phyloP scores from a whole-genome alignment of 2,888 invertebrate species.

The Antheraea yamamai region DNA sequence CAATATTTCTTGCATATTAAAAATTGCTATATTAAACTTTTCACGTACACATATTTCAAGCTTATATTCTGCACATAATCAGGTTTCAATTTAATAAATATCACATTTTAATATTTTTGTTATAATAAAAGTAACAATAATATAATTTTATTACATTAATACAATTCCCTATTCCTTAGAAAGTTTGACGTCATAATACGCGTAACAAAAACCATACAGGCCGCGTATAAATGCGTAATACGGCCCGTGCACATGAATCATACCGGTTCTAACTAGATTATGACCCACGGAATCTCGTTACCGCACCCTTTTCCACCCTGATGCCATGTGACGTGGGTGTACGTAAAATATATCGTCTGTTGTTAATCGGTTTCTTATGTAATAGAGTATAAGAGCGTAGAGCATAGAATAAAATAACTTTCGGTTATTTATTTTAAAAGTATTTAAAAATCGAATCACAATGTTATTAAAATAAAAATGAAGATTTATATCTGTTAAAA shows the following conservation, averaged over 20 bases:
- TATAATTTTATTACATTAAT: neutral
- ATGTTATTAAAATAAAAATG: too few species aligned
- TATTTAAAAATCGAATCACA: too few species aligned
- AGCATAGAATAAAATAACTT: neutral
- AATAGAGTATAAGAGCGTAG: constrained; percentile 23
- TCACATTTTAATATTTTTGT: neutral
- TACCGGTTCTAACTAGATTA: constrained; percentile 71
- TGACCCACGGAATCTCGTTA: constrained; percentile 69
- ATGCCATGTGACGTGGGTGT: constrained; percentile 56
- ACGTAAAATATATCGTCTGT: constrained; percentile 40
- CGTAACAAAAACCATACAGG: constrained; percentile 29
- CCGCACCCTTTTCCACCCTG: constrained; percentile 69
- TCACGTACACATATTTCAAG: too few species aligned
- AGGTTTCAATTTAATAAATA: too few species aligned
- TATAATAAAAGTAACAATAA: neutral
- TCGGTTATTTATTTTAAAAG: neutral
- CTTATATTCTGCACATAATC: too few species aligned
- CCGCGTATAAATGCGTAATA: constrained; percentile 18
- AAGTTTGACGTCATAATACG: constrained; percentile 20
- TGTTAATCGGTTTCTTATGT: constrained; percentile 51
- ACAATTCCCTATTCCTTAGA: constrained; percentile 15
- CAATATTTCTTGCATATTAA: too few species aligned
- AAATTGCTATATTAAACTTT: too few species aligned
- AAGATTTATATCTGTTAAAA: too few species aligned
- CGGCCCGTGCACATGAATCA: constrained; percentile 66